Percentiles rank a stretch among this genome's conserved stretches.
Evolutionary conservation across 2,113 vertebrate species (phyloP).

Genomic region (Alexandromys fortis): DNA sequence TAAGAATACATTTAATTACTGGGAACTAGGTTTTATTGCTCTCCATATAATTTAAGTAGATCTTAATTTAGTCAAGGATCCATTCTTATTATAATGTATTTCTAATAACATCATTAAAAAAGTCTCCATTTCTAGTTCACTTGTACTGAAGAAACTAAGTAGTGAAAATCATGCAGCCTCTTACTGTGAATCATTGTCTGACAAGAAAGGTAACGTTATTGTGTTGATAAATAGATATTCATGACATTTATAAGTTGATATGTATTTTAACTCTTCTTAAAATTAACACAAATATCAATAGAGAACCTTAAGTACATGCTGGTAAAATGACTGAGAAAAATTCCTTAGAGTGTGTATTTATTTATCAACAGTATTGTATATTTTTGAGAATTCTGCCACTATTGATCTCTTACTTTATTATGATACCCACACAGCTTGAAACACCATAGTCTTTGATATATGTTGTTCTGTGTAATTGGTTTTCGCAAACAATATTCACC

Average conservation of each 20-base stretch:
- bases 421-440: neutral
- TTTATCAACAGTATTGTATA: neutral
- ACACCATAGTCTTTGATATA: neutral
- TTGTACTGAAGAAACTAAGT: neutral
- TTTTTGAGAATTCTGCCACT: neutral
- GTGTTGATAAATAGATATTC: neutral
- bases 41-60: neutral
- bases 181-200: neutral
- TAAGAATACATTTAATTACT: neutral
- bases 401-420: neutral
- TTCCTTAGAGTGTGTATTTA: neutral
- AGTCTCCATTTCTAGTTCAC: neutral
- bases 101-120: neutral
- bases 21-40: neutral
- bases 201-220: neutral
- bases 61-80: neutral
- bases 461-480: neutral
- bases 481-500: neutral
- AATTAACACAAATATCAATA: neutral
- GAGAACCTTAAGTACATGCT: neutral
- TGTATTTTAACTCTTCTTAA: neutral
- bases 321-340: neutral
- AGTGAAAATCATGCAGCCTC: neutral
- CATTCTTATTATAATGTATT: neutral
- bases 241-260: neutral